Conservation (phyloP, 2,113 vertebrate species). For the Coptodon bakossiorum region DNA sequence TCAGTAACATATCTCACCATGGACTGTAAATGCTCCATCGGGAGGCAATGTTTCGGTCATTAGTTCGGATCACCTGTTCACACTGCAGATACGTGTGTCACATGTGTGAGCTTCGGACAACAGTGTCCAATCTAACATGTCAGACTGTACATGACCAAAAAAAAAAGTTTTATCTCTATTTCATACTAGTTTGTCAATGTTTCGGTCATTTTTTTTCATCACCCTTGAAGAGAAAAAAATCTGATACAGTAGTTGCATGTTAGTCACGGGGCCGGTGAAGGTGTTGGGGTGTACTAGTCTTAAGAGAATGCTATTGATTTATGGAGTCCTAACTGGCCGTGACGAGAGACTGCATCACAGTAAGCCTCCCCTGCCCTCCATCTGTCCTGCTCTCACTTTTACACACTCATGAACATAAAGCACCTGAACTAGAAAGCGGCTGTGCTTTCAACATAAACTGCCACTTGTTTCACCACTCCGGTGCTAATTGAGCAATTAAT, state of each 20-base stretch:
- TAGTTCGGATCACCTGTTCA: conserved; percentile 28
- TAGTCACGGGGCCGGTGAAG: conserved; percentile 55
- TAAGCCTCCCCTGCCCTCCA: not conserved
- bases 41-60: conserved; percentile 42
- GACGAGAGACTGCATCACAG: conserved; percentile 49
- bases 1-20: not conserved
- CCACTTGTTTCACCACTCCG: conserved; percentile 28
- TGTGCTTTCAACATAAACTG: conserved; percentile 12
- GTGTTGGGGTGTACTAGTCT: conserved; percentile 41
- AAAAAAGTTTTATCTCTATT: conserved; percentile 10
- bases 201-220: conserved; percentile 26
- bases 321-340: conserved; percentile 64
- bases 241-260: conserved; percentile 56
- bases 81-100: conserved; percentile 10
- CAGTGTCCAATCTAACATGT: conserved; percentile 7
- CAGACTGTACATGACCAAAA: not conserved
- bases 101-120: not conserved
- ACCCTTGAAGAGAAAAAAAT: conserved; percentile 43
- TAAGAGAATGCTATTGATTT: conserved; percentile 62
- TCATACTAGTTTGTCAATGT: conserved; percentile 16
- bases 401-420: not conserved
- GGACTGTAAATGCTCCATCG: conserved; percentile 2
- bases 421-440: not conserved
- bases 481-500: conserved; percentile 35
- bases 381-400: not conserved